Evolutionary conservation across 2,888 invertebrate genomes (phyloP).

Genomic region (Carcina quercana): DNA sequence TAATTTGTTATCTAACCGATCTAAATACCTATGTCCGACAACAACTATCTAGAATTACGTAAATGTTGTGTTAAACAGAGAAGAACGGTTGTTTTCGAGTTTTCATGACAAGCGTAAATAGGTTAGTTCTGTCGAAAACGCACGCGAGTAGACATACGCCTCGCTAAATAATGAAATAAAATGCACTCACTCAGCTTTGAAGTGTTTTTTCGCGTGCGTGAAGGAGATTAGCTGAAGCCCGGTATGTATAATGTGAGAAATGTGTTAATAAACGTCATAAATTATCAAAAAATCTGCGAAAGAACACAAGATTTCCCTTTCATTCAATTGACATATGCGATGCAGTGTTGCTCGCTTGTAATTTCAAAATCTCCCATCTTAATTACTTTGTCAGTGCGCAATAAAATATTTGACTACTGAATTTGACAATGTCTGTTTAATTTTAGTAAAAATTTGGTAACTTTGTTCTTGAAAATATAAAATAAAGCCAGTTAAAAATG

Average conservation of each 20-base stretch:
- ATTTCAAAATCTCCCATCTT: conserved; percentile 2
- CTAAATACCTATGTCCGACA: conserved; percentile 3
- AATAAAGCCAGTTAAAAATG: too few species aligned
- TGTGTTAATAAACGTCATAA: conserved; percentile 4
- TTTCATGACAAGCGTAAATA: conserved; percentile 53
- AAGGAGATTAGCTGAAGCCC: conserved; percentile 19
- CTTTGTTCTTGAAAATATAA: too few species aligned
- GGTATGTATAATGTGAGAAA: conserved; percentile 8
- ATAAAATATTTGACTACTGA: neutral
- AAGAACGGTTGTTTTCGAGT: conserved; percentile 21
- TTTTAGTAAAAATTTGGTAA: too few species aligned
- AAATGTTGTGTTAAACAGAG: conserved; percentile 14
- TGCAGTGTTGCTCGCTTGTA: conserved; percentile 8
- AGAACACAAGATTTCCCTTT: conserved; percentile 10
- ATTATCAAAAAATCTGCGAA: conserved; percentile 14
- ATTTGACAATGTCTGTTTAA: too few species aligned
- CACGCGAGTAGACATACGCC: conserved; percentile 19
- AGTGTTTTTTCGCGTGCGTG: conserved; percentile 11
- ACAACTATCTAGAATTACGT: conserved; percentile 19
- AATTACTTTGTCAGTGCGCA: neutral
- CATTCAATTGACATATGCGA: conserved; percentile 10
- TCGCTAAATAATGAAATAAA: conserved; percentile 18
- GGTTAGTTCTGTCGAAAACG: conserved; percentile 26
- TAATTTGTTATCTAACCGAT: conserved; percentile 9
- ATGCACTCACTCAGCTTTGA: conserved; percentile 21